Base-by-base conservation (phyloP, 2,113 vertebrate genomes). In the Onychorhynchus coronatus region DNA sequence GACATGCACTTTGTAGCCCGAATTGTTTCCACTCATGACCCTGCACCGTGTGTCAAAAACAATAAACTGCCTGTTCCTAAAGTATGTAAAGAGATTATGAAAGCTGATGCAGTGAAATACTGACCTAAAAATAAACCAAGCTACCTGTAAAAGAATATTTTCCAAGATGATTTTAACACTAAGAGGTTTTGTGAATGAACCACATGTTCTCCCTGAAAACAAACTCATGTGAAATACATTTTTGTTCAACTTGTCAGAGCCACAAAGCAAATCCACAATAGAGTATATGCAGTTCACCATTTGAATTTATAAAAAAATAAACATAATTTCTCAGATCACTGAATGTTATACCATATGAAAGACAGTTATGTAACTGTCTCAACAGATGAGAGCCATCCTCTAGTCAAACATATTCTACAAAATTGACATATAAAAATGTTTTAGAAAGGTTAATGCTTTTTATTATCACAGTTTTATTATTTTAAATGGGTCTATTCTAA, bases 21-120 rank as follows among this genome's bases (percentile, higher is more conserved):
- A 97, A 97, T 96, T 97, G 95, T 96, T 98, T 97, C 97, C 92
- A 97, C 87, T 86, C 85, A 93, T 96, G 97, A 97, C 92, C 96
- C 93, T 95, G 87, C 63, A 83, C 75, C 82, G 86, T 85, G 76
- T 96, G 87, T 97, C 95, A 96, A 92, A 97, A 94, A 96, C 94
- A 97, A 97, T 95, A 94, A 97, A 87, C 96, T 96, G 91, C 63
- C 74, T 93, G 81, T 95, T 97, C 86, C 91, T 93, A 76, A 95
- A 96, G 91, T 96, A 96, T 93, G 87, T 74, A 81, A 96, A 96
- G 88, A 96, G 95, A 97, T 98, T 94, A 97, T 79, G 83, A 95
- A 96, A 96, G 92, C 91, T 91, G 85, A 97, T 87, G 89, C 81
- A 61, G 58, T 11, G 11, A 93, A 96, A 97, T 70, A 76, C 76